Evolutionary conservation across 2,888 invertebrate species (phyloP).

Genomic region (Perdita meconis): DNA sequence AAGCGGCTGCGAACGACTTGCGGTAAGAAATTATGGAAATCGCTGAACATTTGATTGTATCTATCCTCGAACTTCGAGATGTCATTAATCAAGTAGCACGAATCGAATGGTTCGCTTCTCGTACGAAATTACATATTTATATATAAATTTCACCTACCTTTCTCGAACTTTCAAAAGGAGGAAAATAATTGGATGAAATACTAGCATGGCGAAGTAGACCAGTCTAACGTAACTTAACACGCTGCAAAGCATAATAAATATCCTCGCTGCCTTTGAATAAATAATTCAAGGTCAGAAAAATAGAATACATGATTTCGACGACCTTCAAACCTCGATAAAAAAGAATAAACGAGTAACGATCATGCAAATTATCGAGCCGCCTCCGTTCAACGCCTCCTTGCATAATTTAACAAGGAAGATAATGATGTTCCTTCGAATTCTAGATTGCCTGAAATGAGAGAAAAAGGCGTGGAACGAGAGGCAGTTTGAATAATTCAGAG

Average conservation of each 20-base stretch:
- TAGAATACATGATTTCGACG: too few relatives aligned
- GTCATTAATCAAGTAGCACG: background rate
- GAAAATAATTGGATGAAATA: background rate
- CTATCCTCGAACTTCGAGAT: background rate
- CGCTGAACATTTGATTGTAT: background rate
- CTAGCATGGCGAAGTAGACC: background rate
- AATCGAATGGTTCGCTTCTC: background rate
- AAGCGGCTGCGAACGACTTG: slow-evolving; percentile 11
- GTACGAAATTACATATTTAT: background rate
- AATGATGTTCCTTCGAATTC: background rate
- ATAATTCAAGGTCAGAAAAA: too few relatives aligned
- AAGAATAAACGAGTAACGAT: too few relatives aligned
- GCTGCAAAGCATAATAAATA: too few relatives aligned
- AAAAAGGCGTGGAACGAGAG: background rate
- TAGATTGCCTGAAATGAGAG: background rate
- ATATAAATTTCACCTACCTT: background rate
- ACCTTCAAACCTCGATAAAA: too few relatives aligned
- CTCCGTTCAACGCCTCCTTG: too few relatives aligned
- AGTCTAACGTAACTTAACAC: too few relatives aligned
- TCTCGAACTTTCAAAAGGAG: slow-evolving; percentile 1
- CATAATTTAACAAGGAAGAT: too few relatives aligned
- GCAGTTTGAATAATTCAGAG: background rate
- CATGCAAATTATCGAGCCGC: too few relatives aligned
- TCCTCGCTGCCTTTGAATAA: too few relatives aligned
- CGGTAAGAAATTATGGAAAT: slow-evolving; percentile 41